Evolutionary conservation across 1,140 invertebrate species (phyloP).

Genomic region (Caenorhabditis briggsae): DNA sequence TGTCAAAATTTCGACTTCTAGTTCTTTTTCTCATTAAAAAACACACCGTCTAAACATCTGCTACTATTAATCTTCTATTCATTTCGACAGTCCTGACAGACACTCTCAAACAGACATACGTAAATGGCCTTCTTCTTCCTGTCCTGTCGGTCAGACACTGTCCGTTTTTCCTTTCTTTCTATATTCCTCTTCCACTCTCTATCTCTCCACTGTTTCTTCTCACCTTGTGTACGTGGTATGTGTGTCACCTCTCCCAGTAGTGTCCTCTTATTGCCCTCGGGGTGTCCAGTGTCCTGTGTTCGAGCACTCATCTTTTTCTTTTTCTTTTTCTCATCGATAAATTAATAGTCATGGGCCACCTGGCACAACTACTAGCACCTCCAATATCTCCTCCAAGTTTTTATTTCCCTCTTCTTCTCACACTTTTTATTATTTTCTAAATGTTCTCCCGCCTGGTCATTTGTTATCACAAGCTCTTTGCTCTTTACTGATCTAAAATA

Average conservation of each 20-base stretch:
- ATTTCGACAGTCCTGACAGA: neutral
- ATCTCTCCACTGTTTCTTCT: neutral
- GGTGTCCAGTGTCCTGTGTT: neutral
- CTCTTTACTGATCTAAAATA: too few species aligned
- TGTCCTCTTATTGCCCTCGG: constrained; percentile 29
- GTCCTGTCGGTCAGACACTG: constrained; percentile 32
- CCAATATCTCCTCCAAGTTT: neutral
- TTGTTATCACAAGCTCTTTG: too few species aligned
- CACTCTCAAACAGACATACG: neutral
- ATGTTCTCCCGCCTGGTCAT: neutral
- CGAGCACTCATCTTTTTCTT: neutral
- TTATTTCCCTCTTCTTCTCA: constrained; percentile 36
- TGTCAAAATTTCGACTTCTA: neutral
- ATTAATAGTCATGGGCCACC: constrained; percentile 51
- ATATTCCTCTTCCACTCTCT: constrained; percentile 29
- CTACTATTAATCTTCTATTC: neutral
- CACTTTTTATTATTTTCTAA: neutral
- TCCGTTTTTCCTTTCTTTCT: constrained; percentile 53
- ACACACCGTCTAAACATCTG: neutral
- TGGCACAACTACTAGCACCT: constrained; percentile 7
- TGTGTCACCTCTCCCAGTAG: constrained; percentile 7
- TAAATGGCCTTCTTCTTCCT: constrained; percentile 56
- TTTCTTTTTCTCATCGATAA: neutral
- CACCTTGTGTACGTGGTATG: constrained; percentile 56
- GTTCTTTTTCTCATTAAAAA: neutral